phyloP scores from a whole-genome alignment of 1,140 invertebrate genomes.

The Zaprionus ghesquierei region DNA sequence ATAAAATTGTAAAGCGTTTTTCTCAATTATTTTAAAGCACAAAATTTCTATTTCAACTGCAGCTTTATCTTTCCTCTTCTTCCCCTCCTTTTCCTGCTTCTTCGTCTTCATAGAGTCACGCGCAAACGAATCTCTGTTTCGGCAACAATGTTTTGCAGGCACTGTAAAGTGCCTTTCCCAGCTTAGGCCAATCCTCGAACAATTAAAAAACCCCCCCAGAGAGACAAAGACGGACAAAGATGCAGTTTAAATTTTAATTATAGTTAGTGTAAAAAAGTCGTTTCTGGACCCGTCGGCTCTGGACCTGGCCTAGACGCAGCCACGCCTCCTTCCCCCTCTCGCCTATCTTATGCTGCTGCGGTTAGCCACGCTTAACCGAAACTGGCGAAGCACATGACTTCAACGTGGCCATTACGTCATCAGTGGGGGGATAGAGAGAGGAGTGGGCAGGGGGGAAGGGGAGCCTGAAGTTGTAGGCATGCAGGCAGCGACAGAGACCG shows the following conservation, averaged over 20 bases:
- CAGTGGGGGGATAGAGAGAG: not conserved
- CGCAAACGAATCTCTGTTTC: not conserved
- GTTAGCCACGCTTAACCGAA: slow-evolving; percentile 11
- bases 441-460: not conserved
- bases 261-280: slow-evolving; percentile 20
- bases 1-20: not conserved
- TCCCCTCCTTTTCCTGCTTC: not conserved
- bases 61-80: not conserved
- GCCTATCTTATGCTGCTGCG: slow-evolving; percentile 8
- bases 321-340: not conserved
- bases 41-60: not conserved
- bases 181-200: slow-evolving; percentile 14
- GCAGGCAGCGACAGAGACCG: slow-evolving; percentile 15
- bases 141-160: slow-evolving; percentile 9
- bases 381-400: slow-evolving; percentile 38
- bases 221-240: slow-evolving; percentile 10
- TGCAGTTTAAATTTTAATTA: slow-evolving; percentile 45
- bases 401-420: slow-evolving; percentile 36
- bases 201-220: not conserved
- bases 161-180: slow-evolving; percentile 8
- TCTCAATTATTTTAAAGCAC: not conserved
- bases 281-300: slow-evolving; percentile 15
- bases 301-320: slow-evolving; percentile 39
- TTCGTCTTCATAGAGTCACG: not conserved
- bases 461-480: slow-evolving; percentile 18